These are phyloP conservation scores for Tamandua tetradactyla DNA, from an alignment of 2,797 vertebrate species.

Conservation along the genomic window DNA sequence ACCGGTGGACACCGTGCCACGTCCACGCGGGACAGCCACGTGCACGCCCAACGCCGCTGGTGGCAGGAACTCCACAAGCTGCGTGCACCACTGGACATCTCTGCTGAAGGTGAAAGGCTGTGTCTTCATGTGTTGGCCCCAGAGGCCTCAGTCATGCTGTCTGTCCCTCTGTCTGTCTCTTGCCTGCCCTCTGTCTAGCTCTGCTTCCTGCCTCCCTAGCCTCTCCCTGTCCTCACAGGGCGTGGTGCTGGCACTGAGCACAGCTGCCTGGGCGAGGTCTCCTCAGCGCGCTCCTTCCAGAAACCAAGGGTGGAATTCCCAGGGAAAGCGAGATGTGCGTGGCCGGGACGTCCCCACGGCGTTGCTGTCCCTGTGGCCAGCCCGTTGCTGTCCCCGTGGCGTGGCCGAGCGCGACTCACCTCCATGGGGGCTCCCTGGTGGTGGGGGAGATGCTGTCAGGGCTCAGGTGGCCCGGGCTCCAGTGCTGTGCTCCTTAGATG, in stretches of 20 bases:
- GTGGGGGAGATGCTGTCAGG: too few relatives aligned
- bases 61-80: not conserved
- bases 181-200: not conserved
- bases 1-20: too few relatives aligned
- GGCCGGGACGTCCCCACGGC: not conserved
- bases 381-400: not conserved
- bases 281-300: not conserved
- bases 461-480: too few relatives aligned
- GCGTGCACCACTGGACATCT: too few relatives aligned
- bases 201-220: not conserved
- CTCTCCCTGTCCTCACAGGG: not conserved
- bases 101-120: too few relatives aligned
- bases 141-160: not conserved
- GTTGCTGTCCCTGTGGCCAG: too few relatives aligned
- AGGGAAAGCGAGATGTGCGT: not conserved
- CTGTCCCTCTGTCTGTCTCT: not conserved
- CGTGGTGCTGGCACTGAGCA: not conserved
- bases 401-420: not conserved
- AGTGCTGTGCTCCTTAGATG: not conserved
- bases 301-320: not conserved
- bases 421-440: not conserved
- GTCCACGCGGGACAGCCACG: too few relatives aligned
- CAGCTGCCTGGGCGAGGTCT: not conserved
- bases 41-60: not conserved
- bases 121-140: not conserved